These are phyloP conservation scores for Drosophila azteca DNA, from an alignment of 1,140 invertebrate genomes.

Conservation along the genomic window DNA sequence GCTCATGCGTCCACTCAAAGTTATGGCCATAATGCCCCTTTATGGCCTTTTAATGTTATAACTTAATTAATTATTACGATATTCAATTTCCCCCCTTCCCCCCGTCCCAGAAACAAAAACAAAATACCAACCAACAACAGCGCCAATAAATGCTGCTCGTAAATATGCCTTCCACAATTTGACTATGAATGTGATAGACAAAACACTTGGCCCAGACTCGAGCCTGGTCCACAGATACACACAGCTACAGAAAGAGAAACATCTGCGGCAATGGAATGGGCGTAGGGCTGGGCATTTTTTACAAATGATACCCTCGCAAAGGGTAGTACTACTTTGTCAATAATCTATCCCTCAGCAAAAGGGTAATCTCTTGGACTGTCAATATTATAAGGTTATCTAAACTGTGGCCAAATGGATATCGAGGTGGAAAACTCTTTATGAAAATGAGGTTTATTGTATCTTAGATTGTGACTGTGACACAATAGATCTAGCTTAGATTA, in stretches of 20 bases:
- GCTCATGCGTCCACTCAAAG: conserved; percentile 66
- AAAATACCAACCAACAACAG: neutral
- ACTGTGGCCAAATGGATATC: too few relatives aligned
- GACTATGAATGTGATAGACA: conserved; percentile 59
- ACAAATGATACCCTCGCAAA: conserved; percentile 19
- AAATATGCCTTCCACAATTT: conserved; percentile 66
- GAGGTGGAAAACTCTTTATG: too few relatives aligned
- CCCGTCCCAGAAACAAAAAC: conserved; percentile 1
- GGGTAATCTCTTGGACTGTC: too few relatives aligned
- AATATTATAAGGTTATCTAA: too few relatives aligned
- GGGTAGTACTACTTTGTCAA: neutral
- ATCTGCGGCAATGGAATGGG: neutral
- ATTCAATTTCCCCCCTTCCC: conserved; percentile 37
- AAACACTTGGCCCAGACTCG: conserved; percentile 38
- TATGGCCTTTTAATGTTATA: conserved; percentile 80
- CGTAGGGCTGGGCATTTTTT: conserved; percentile 3
- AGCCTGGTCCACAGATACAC: conserved; percentile 3
- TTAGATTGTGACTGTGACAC: too few relatives aligned
- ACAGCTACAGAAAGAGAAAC: neutral
- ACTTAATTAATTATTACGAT: conserved; percentile 80
- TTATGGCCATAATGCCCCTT: conserved; percentile 78
- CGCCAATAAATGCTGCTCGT: conserved; percentile 36
- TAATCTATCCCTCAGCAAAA: neutral
- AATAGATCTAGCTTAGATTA: too few relatives aligned
- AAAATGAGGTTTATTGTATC: too few relatives aligned